Evolutionary conservation across 2,113 vertebrate species (phyloP), one percentile per base, ranked within the genome.

Genomic region (Coptodon bakossiorum): DNA sequence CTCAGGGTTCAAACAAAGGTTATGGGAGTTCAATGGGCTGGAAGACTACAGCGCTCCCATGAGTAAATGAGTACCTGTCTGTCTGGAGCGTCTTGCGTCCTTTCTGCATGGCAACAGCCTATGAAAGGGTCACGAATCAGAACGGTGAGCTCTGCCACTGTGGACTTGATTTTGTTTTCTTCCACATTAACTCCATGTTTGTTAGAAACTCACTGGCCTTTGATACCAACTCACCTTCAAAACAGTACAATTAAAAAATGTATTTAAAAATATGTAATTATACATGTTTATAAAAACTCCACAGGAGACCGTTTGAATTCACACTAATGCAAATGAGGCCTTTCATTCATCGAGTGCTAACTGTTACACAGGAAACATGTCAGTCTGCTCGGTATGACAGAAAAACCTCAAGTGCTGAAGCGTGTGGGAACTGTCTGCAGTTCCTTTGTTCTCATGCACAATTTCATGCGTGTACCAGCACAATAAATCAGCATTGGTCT

Each of bases 101-200:
- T 40, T 78, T 90, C 90, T 92, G 94, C 93, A 84, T 87, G 78
- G 91, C 91, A 94, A 96, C 93, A 91, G 84, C 84, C 50, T 63
- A 91, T 85, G 88, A 89, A 48, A 87, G 86, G 80, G 84, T 87
- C 83, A 91, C 82, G 38, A 86, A 78, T 88, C 76, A 48, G 84
- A 84, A 86, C 81, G 83, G 50, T 82, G 87, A 92, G 56, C 81
- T 80, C 40, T 38, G 73, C n/a, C 13, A 13, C 40, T 4, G 43
- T 36, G 4, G 73, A 48, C 24, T 22, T 10, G 84, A 12, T 2
- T 88, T 56, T 1, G 5, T n/a, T 3, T 4, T 36, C 11, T 19
- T 11, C 59, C 31, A 31, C 7, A 40, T 45, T 31, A 3, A 73
- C 38, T 38, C 56, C 66, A 2, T 22, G 34, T 79, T 56, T 59